Evolutionary conservation across 2,113 vertebrate species (phyloP).

Genomic region (Brienomyrus longianalis): DNA sequence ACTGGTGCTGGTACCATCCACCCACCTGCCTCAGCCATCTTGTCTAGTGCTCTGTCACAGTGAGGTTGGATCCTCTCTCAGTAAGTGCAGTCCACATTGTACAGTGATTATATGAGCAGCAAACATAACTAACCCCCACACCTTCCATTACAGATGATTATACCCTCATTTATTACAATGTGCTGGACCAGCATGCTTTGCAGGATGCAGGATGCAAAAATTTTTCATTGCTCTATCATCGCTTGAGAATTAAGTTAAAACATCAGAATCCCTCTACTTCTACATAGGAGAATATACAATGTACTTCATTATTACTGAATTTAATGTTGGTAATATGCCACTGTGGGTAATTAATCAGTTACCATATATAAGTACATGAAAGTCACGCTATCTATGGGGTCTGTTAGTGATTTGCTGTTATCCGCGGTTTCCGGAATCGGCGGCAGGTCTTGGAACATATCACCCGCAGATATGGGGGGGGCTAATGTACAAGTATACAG

Average conservation of each 20-base stretch:
- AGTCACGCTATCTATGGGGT: too few relatives aligned
- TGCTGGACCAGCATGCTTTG: background rate
- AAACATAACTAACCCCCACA: background rate
- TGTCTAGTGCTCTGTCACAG: background rate
- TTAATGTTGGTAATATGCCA: background rate
- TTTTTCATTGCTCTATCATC: too few relatives aligned
- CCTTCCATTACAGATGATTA: background rate
- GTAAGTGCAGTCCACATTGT: background rate
- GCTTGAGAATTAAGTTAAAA: background rate
- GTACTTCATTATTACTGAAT: background rate
- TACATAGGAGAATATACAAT: background rate
- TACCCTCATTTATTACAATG: background rate
- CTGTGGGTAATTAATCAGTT: too few relatives aligned
- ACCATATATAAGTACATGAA: too few relatives aligned
- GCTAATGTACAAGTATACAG: too few relatives aligned
- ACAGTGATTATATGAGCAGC: background rate
- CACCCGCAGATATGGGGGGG: too few relatives aligned
- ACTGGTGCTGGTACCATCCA: background rate
- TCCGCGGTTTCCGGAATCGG: too few relatives aligned
- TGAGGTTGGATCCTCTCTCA: background rate
- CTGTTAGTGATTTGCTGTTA: too few relatives aligned
- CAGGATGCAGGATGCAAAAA: too few relatives aligned
- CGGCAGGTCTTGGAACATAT: too few relatives aligned
- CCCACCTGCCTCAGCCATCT: background rate
- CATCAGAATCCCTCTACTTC: background rate